Percentiles rank a stretch among this genome's conserved stretches.
Conservation (phyloP, 2,888 invertebrate genomes). For the Trichopoda pennipes region DNA sequence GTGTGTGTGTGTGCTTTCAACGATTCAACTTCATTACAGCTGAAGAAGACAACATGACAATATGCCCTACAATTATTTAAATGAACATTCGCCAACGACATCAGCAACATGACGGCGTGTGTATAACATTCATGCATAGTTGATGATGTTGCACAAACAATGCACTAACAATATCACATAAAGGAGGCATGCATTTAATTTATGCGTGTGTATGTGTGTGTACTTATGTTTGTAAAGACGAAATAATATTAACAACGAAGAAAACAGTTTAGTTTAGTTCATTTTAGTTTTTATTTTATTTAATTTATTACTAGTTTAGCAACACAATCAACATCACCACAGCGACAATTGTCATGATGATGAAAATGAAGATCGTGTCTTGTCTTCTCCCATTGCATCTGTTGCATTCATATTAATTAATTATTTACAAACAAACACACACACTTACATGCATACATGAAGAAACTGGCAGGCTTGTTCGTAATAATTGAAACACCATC, state of each 20-base stretch:
- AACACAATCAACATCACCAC: slow-evolving; percentile 20
- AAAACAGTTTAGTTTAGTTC: slow-evolving; percentile 31
- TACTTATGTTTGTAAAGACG: slow-evolving; percentile 27
- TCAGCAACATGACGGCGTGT: slow-evolving; percentile 17
- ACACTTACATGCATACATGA: neutral
- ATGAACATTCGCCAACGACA: slow-evolving; percentile 13
- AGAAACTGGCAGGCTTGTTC: neutral
- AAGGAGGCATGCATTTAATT: slow-evolving; percentile 14
- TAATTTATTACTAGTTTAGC: neutral
- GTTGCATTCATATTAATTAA: neutral
- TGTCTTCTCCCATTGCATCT: slow-evolving; percentile 29
- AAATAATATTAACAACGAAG: slow-evolving; percentile 47
- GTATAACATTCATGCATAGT: slow-evolving; percentile 21
- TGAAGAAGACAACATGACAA: slow-evolving; percentile 42
- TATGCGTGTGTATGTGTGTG: neutral
- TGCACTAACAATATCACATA: neutral
- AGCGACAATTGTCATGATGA: slow-evolving; percentile 21
- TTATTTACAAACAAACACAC: neutral
- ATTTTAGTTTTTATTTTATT: slow-evolving; percentile 6
- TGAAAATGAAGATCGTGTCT: slow-evolving; percentile 16
- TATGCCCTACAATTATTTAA: neutral
- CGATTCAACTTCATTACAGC: slow-evolving; percentile 13
- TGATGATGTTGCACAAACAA: slow-evolving; percentile 29
- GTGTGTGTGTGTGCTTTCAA: neutral
- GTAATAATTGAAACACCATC: slow-evolving; percentile 9